phyloP scores from a whole-genome alignment of 2,113 vertebrate genomes.

The Percina caprodes region DNA sequence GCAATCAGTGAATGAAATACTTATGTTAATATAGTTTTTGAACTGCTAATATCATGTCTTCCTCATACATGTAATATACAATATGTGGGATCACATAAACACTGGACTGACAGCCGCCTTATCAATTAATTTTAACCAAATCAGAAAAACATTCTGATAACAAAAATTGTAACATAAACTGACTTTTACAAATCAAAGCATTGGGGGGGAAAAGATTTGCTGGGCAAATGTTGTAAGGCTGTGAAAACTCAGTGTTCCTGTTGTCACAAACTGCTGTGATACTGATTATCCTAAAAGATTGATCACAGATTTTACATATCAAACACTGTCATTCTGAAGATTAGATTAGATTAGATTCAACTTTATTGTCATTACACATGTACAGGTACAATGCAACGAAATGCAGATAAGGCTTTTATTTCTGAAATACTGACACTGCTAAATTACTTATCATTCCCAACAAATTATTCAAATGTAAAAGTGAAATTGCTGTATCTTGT shows the following conservation, averaged over 20 bases:
- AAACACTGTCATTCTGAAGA: not conserved
- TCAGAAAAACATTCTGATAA: not conserved
- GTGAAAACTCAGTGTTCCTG: not conserved
- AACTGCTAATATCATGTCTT: not conserved
- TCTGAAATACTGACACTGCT: not conserved
- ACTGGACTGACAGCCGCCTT: not conserved
- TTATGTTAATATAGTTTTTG: not conserved
- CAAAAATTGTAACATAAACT: not conserved
- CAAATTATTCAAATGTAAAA: constrained; percentile 2
- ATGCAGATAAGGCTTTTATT: not conserved
- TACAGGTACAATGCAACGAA: too few relatives aligned
- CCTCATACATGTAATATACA: not conserved
- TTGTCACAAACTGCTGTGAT: not conserved
- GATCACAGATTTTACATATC: not conserved
- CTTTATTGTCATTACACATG: too few relatives aligned
- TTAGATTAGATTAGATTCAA: too few relatives aligned
- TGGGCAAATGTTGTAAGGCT: constrained; percentile 37
- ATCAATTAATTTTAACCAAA: constrained; percentile 7
- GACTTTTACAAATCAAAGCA: not conserved
- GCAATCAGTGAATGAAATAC: not conserved
- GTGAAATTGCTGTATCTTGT: constrained; percentile 59
- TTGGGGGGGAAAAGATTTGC: not conserved
- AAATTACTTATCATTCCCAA: not conserved
- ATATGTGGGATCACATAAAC: not conserved
- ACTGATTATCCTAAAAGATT: not conserved